Evolutionary conservation across 2,113 vertebrate species (phyloP), one percentile per base, ranked within the genome.

Genomic region (Cheilinus undulatus): DNA sequence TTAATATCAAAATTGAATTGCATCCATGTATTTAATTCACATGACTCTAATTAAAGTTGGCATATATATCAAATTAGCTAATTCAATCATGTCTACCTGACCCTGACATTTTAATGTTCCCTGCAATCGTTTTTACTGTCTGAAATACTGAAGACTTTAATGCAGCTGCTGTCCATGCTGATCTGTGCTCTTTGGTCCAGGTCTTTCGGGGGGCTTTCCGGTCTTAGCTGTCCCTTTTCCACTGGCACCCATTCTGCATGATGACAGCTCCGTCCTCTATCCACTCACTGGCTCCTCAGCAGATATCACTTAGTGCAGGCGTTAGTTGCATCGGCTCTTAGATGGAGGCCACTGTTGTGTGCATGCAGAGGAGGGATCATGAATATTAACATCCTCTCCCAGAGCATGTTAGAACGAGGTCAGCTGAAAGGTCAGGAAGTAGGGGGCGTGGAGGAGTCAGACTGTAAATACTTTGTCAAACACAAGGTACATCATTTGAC

Each of bases 141-240:
- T 22, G 23, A 59, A 10, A 57, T 64, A 7, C 22, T 28, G 0
- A 8, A 6, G 46, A 36, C 22, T 46, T 69, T 58, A 68, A 78
- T 63, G 76, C 80, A 75, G 78, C 83, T 78, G 83, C 54, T 40
- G 45, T 43, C 57, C 30, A 24, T 36, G 26, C 2, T 86, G 48
- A 60, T 76, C 76, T 65, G n/a, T 52, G 24, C 42, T 58, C 24
- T 73, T 43, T 3, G 1, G 23, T 30, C 20, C 52, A 20, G 28
- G 51, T 43, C 24, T 26, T 20, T 71, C 62, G 48, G 20, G 50
- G 66, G 64, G 64, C 57, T 83, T 73, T 84, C 52, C 73, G 70
- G 81, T 79, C 71, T 87, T 87, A 88, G 76, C 76, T 84, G 90
- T 84, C 53, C 56, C 49, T 42, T 64, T 72, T 56, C 63, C 64